A percentile compares a stretch with the other conserved stretches of the same genome.
Evolutionary conservation across 2,888 invertebrate genomes (phyloP).

Genomic region (Brenthis ino): DNA sequence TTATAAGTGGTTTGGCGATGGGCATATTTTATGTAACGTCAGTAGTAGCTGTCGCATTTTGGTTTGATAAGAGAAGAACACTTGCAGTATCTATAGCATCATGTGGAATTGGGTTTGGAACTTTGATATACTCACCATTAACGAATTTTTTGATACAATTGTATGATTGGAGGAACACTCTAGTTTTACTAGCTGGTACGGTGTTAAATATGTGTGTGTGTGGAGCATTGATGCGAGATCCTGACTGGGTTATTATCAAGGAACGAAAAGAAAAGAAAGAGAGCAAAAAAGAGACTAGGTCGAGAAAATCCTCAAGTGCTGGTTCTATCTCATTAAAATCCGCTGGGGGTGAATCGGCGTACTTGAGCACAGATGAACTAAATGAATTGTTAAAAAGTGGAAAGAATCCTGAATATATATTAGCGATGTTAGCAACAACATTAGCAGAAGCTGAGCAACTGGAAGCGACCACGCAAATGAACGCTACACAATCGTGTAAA

Average conservation of each 20-base stretch:
- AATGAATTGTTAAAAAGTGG: constrained; percentile 86
- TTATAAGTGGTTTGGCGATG: constrained; percentile 91
- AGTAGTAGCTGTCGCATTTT: constrained; percentile 94
- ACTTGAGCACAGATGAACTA: constrained; percentile 84
- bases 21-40: constrained; percentile 93
- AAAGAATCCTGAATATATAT: constrained; percentile 84
- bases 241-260: constrained; percentile 89
- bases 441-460: constrained; percentile 76
- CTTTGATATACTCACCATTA: constrained; percentile 92
- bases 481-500: constrained; percentile 62
- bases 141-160: constrained; percentile 87
- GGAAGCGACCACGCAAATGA: constrained; percentile 72
- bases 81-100: constrained; percentile 93
- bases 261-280: constrained; percentile 79
- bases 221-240: constrained; percentile 92
- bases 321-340: constrained; percentile 78
- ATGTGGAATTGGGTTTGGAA: constrained; percentile 94
- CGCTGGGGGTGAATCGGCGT: constrained; percentile 73
- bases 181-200: constrained; percentile 89
- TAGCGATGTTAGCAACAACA: constrained; percentile 83
- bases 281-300: constrained; percentile 64
- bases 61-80: constrained; percentile 93
- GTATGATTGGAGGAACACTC: constrained; percentile 91
- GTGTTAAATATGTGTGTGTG: constrained; percentile 93
- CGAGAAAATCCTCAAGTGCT: constrained; percentile 73